Conservation (phyloP, 2,797 vertebrate genomes). For the Enteromius fasciolatus region DNA sequence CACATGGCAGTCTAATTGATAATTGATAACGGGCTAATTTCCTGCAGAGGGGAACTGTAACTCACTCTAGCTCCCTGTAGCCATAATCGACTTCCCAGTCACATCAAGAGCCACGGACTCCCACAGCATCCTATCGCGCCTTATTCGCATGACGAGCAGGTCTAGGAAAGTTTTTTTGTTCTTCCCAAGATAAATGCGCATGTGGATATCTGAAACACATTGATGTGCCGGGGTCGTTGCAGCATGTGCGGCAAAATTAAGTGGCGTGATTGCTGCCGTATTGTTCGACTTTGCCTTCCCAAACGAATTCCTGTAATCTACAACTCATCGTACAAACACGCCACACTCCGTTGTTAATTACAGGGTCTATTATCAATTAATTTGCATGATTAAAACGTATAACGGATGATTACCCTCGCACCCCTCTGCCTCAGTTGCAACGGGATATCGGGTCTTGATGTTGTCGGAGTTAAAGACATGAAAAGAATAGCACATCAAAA, state of each 20-base stretch:
- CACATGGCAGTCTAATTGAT: conserved; percentile 67
- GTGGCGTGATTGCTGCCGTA: conserved; percentile 26
- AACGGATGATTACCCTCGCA: conserved; percentile 71
- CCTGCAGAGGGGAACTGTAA: conserved; percentile 65
- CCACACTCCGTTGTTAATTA: conserved; percentile 79
- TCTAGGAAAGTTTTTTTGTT: conserved; percentile 52
- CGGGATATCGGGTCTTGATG: conserved; percentile 73
- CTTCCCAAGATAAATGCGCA: conserved; percentile 41
- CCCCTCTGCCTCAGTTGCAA: conserved; percentile 73
- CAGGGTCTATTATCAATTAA: conserved; percentile 81
- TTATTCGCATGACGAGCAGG: conserved; percentile 48
- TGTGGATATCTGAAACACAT: conserved; percentile 51
- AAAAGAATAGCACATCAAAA: conserved; percentile 86
- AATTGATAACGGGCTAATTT: conserved; percentile 71
- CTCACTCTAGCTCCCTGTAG: conserved; percentile 62
- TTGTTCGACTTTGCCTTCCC: conserved; percentile 21
- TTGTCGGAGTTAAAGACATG: conserved; percentile 73
- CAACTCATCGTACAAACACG: conserved; percentile 75
- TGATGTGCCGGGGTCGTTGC: conserved; percentile 39
- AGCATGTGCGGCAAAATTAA: conserved; percentile 15
- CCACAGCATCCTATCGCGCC: conserved; percentile 47
- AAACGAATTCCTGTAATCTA: conserved; percentile 45
- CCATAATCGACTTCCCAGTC: conserved; percentile 54
- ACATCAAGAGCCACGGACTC: conserved; percentile 47
- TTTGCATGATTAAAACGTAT: conserved; percentile 84